These are phyloP conservation scores for Drosophila pseudoobscura DNA, from an alignment of 1,140 invertebrate genomes.

Conservation along the genomic window DNA sequence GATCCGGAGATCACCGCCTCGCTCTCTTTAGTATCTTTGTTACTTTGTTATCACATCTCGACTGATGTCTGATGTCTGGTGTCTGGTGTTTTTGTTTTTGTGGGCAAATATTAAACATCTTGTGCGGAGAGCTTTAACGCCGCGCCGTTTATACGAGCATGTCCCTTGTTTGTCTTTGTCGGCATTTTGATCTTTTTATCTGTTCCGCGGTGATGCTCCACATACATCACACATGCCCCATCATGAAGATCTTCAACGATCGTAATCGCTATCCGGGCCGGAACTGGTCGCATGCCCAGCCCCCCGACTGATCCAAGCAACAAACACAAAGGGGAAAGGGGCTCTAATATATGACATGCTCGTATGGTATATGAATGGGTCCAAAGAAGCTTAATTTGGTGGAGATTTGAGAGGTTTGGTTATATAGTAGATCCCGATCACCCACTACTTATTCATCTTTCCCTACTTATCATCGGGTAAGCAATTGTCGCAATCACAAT, in stretches of 20 bases:
- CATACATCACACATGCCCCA: conserved; percentile 36
- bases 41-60: conserved; percentile 31
- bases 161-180: conserved; percentile 55
- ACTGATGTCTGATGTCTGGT: conserved; percentile 4
- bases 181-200: conserved; percentile 68
- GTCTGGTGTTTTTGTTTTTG: conserved; percentile 2
- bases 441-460: conserved; percentile 1
- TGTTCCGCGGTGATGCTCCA: conserved; percentile 60
- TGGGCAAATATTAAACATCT: no score
- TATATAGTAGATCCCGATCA: no score
- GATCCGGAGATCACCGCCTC: conserved; percentile 51
- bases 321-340: not conserved
- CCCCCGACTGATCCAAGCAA: conserved; percentile 13
- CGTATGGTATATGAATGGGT: no score
- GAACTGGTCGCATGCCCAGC: conserved; percentile 75
- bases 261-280: conserved; percentile 26
- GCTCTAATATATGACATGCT: no score
- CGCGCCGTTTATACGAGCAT: conserved; percentile 16
- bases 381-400: no score
- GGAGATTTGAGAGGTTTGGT: no score
- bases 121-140: conserved; percentile 8
- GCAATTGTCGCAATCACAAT: conserved; percentile 21
- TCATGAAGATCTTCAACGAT: conserved; percentile 39
- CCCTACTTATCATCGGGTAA: not conserved
- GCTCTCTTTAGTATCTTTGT: conserved; percentile 31